A percentile compares a stretch with the other conserved stretches of the same genome.
These are phyloP conservation scores for Lasioglossum albipes DNA, from an alignment of 1,140 invertebrate species.

Conservation along the genomic window DNA sequence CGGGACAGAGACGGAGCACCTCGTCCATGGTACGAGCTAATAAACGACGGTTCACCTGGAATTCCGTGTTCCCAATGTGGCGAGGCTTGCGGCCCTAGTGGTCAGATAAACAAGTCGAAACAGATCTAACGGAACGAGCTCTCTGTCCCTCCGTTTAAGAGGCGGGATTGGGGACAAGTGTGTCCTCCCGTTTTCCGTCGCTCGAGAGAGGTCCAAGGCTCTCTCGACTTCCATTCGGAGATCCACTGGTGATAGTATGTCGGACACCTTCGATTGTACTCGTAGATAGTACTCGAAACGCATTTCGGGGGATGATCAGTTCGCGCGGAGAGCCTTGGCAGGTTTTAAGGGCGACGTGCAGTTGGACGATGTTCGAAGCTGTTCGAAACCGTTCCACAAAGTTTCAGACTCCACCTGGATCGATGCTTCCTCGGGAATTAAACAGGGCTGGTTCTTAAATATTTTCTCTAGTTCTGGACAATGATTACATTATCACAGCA, in stretches of 20 bases:
- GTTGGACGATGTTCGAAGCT: neutral
- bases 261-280: conserved; percentile 10
- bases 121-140: neutral
- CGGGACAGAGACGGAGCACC: neutral
- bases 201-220: conserved; percentile 16
- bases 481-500: no score
- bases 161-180: conserved; percentile 42
- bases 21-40: conserved; percentile 2
- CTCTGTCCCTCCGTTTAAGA: conserved; percentile 6
- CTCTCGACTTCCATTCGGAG: conserved; percentile 31
- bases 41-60: conserved; percentile 1
- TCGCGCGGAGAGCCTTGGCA: no score
- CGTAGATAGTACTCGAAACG: neutral
- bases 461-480: no score
- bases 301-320: neutral
- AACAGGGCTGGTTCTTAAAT: no score
- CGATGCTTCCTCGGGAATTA: no score
- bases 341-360: no score
- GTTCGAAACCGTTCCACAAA: neutral
- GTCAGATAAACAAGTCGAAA: conserved; percentile 27
- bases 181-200: conserved; percentile 17
- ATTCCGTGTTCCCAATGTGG: neutral
- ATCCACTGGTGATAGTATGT: neutral
- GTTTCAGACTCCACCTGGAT: no score
- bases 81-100: no score